phyloP scores from a whole-genome alignment of 2,888 invertebrate species.

The Dryadula phaetusa region DNA sequence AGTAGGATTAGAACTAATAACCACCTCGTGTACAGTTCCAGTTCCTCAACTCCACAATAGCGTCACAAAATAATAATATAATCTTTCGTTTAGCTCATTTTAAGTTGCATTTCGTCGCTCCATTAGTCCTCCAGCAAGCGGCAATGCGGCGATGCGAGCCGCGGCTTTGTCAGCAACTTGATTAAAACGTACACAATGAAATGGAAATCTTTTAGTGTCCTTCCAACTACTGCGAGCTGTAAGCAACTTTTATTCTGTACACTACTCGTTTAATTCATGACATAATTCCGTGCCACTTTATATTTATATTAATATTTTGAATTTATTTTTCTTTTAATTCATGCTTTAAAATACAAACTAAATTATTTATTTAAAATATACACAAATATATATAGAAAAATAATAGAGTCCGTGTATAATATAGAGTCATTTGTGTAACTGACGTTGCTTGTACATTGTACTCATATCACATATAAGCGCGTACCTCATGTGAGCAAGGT shows the following conservation, averaged over 20 bases:
- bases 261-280: too few relatives aligned
- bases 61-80: not conserved
- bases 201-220: constrained; percentile 11
- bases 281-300: too few relatives aligned
- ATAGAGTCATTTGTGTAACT: not conserved
- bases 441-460: not conserved
- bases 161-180: not conserved
- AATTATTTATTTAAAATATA: too few relatives aligned
- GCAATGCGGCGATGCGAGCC: not conserved
- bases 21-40: not conserved
- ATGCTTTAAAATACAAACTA: too few relatives aligned
- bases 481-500: not conserved
- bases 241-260: too few relatives aligned
- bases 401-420: not conserved
- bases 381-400: too few relatives aligned
- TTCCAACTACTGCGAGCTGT: not conserved
- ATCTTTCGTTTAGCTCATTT: not conserved
- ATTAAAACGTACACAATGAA: constrained; percentile 18
- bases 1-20: not conserved
- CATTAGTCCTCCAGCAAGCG: constrained; percentile 7
- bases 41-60: not conserved
- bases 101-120: constrained; percentile 1
- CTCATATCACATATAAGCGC: not conserved
- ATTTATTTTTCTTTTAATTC: too few relatives aligned
- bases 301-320: too few relatives aligned